Conservation (phyloP, 2,888 invertebrate genomes). For the Agriopis aurantiaria region DNA sequence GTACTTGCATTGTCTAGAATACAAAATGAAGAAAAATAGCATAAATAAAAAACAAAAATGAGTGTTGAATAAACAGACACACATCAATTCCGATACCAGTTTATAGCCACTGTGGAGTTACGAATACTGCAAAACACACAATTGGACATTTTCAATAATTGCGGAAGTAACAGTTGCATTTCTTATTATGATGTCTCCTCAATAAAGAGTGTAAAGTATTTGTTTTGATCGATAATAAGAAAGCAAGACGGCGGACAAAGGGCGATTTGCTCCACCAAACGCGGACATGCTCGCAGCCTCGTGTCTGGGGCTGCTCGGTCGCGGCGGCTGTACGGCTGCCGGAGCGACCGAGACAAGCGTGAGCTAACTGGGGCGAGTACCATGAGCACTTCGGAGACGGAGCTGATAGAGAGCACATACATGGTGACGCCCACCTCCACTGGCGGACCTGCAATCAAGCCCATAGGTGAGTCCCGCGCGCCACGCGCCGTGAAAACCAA, state of each 20-base stretch:
- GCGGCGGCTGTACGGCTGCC: constrained; percentile 69
- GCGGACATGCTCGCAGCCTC: constrained; percentile 86
- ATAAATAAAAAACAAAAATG: neutral
- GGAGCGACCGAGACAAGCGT: constrained; percentile 79
- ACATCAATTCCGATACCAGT: constrained; percentile 62
- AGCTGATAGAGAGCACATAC: constrained; percentile 99
- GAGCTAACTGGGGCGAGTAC: constrained; percentile 89
- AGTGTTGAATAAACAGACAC: constrained; percentile 49
- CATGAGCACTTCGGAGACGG: constrained; percentile 99
- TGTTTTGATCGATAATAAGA: constrained; percentile 78
- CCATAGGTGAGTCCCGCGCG: constrained; percentile 79
- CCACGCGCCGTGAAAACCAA: constrained; percentile 78
- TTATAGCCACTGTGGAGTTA: constrained; percentile 81
- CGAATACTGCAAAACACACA: constrained; percentile 83
- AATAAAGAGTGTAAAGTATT: constrained; percentile 46
- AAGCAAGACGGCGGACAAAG: constrained; percentile 82
- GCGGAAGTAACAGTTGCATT: constrained; percentile 69
- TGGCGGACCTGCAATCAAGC: constrained; percentile 95
- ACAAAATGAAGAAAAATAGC: neutral
- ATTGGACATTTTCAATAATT: constrained; percentile 72
- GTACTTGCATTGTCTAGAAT: neutral
- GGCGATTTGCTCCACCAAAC: constrained; percentile 81
- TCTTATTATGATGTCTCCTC: constrained; percentile 77
- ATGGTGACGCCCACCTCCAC: constrained; percentile 99
- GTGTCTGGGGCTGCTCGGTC: constrained; percentile 86